A percentile compares a stretch with the other conserved stretches of the same genome.
Conservation (phyloP, 2,797 vertebrate genomes). For the Halcyon leucocephala region DNA sequence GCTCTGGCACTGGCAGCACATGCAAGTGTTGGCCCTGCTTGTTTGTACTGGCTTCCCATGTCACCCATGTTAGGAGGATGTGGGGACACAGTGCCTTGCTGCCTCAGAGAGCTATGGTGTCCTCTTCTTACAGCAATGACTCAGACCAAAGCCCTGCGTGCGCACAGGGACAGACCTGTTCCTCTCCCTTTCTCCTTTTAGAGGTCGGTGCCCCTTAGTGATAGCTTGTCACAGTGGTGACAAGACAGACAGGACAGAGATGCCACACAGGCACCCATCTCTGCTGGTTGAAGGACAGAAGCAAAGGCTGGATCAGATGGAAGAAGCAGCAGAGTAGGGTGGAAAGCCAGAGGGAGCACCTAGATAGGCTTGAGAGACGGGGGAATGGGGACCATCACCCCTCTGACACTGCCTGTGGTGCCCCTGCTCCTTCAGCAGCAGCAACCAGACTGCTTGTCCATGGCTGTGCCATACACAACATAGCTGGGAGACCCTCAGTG, state of each 20-base stretch:
- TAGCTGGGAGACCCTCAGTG: not conserved
- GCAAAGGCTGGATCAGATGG: not conserved
- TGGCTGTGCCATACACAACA: fast-evolving
- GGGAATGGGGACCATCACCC: fast-evolving
- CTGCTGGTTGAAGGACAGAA: not conserved
- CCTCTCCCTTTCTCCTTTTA: not conserved
- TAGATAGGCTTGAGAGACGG: not conserved
- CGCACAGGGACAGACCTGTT: not conserved
- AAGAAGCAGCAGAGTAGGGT: not conserved
- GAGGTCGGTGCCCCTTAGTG: not conserved
- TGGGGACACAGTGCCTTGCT: not conserved
- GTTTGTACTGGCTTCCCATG: not conserved
- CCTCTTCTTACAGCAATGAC: not conserved
- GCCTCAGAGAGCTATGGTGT: not conserved
- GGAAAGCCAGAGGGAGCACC: not conserved
- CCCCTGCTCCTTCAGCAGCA: not conserved
- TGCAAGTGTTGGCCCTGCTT: not conserved
- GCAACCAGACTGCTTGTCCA: not conserved
- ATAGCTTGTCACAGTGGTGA: not conserved
- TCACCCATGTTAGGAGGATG: fast-evolving
- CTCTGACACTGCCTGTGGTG: fast-evolving
- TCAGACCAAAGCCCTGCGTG: not conserved
- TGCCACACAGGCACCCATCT: not conserved
- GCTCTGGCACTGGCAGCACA: not conserved
- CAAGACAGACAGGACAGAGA: not conserved